These are phyloP conservation scores for Myanophis thanlyinensis DNA, from an alignment of 2,113 vertebrate species.

Conservation along the genomic window DNA sequence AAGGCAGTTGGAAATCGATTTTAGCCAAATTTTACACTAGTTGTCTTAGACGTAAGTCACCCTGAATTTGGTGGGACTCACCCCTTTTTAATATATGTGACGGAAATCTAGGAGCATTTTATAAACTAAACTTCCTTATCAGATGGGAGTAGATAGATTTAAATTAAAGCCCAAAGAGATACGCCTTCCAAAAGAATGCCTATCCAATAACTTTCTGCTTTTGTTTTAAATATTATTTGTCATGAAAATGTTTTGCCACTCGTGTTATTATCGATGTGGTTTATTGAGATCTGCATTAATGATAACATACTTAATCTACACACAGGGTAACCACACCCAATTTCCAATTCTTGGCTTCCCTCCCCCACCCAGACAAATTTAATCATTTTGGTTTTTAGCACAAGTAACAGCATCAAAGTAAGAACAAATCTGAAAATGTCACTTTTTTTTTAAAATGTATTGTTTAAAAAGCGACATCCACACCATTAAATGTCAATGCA, in stretches of 20 bases:
- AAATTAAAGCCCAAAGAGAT: not conserved
- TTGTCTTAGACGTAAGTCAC: not conserved
- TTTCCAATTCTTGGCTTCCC: not conserved
- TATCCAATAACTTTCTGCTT: not conserved
- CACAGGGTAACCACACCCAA: not conserved
- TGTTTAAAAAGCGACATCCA: not conserved
- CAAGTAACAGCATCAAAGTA: not conserved
- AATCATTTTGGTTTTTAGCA: not conserved
- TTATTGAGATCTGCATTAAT: not conserved
- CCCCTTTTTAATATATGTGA: not conserved
- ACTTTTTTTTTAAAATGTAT: not conserved
- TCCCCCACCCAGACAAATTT: not conserved
- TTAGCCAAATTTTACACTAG: not conserved
- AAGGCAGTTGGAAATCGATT: not conserved
- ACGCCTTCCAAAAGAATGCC: not conserved
- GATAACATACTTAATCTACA: not conserved
- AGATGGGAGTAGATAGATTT: not conserved
- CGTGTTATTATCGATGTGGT: not conserved
- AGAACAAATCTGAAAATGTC: not conserved
- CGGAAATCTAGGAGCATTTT: not conserved
- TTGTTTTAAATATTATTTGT: not conserved
- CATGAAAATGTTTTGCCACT: not conserved
- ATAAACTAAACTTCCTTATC: not conserved
- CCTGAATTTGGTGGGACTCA: not conserved
- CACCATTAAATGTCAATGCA: not conserved